Evolutionary conservation across 2,888 invertebrate species (phyloP).

Genomic region (Epinotia brunnichana): DNA sequence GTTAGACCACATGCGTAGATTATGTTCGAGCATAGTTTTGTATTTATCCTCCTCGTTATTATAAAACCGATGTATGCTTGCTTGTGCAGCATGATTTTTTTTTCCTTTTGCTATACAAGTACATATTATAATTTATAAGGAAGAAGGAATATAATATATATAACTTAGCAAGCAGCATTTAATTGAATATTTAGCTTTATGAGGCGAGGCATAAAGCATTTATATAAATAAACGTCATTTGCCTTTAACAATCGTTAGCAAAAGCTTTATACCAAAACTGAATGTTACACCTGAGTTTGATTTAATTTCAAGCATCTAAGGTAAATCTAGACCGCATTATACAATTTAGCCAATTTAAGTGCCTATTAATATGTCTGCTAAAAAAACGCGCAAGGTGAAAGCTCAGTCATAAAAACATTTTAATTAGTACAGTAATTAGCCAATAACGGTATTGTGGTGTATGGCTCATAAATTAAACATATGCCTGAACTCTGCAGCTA

Average conservation of each 20-base stretch:
- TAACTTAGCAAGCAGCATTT: neutral
- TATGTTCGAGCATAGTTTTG: neutral
- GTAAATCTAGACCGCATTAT: slow-evolving; percentile 9
- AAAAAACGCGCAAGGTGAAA: slow-evolving; percentile 23
- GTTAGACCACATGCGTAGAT: slow-evolving; percentile 24
- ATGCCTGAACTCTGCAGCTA: slow-evolving; percentile 12
- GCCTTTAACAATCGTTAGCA: neutral
- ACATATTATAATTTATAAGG: neutral
- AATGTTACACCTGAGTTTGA: neutral
- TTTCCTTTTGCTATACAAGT: neutral
- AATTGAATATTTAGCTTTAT: neutral
- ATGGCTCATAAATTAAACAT: slow-evolving; percentile 42
- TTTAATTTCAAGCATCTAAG: neutral
- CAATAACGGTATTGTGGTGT: slow-evolving; percentile 40
- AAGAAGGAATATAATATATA: neutral
- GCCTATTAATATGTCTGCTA: slow-evolving; percentile 31
- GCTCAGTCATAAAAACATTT: slow-evolving; percentile 41
- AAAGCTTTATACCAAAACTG: neutral
- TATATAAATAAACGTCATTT: too few relatives aligned
- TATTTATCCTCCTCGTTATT: neutral
- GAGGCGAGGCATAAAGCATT: too few relatives aligned
- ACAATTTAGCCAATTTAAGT: slow-evolving; percentile 22
- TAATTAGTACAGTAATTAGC: slow-evolving; percentile 41
- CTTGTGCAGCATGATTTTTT: neutral
- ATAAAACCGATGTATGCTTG: neutral